Evolutionary conservation across 2,113 vertebrate species (phyloP), one percentile per base, ranked within the genome.

Genomic region (Thalassoma bifasciatum): DNA sequence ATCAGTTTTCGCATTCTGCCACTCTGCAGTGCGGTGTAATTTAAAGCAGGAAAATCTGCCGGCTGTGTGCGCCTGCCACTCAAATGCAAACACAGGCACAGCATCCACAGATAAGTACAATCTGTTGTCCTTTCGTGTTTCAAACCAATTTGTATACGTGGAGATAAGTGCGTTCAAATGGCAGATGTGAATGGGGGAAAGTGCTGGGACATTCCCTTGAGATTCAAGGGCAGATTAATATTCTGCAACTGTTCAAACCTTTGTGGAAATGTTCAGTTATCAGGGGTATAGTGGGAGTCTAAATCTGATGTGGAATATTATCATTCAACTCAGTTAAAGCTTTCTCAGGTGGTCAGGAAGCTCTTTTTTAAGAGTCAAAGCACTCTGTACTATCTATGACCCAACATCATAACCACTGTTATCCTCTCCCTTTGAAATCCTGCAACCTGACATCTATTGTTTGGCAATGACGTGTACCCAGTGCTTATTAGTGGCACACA

Each of bases 121-220:
- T 75, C 70, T 72, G 70, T 73, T 77, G 69, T 82, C 67, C 76
- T 78, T 78, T 65, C 12, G 30, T 40, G 62, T 72, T 81, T 86
- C 62, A 86, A 83, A 84, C 78, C 71, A 78, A 82, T 77, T 84
- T 77, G 60, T 84, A 61, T 72, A 76, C 80, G 78, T 57, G 65
- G 36, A 78, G 72, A 83, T 85, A 81, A 78, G 63, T 81, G 66
- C 40, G 60, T 72, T 75, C 56, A 59, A 75, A 74, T 72, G 58
- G 54, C 40, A 66, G 54, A 80, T 77, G 72, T 79, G 68, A 19
- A 1, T 5, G 21, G 34, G 19, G 38, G 19, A 7, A 52, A 60
- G 26, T 62, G n/a, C 36, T 37, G 22, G 40, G 19, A 63, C 51
- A 23, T 66, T 49, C 58, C 67, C 47, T 1, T 22, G 69, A 77